phyloP scores from a whole-genome alignment of 2,888 invertebrate genomes.

The Phanerotoma sp. region DNA sequence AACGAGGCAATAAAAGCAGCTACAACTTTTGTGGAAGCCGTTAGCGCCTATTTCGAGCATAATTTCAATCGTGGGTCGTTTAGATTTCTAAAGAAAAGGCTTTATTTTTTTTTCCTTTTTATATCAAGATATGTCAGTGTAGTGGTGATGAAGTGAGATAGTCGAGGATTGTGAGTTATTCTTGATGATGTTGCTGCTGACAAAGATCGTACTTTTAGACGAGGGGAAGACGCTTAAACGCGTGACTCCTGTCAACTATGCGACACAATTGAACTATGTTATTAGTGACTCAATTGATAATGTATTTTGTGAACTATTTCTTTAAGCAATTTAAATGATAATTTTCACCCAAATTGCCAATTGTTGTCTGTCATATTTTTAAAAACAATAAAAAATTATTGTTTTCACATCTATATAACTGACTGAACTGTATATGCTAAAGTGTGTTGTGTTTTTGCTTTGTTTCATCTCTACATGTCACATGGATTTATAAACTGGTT shows the following conservation, averaged over 20 bases:
- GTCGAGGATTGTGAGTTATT: slow-evolving; percentile 12
- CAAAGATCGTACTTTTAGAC: slow-evolving; percentile 18
- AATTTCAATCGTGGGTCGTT: background rate
- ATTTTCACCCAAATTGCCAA: slow-evolving; percentile 29
- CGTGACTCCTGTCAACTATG: slow-evolving; percentile 34
- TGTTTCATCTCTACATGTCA: slow-evolving; percentile 31
- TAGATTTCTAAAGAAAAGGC: background rate
- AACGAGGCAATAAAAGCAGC: slow-evolving; percentile 8
- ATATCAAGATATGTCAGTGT: background rate
- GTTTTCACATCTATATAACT: too few relatives aligned
- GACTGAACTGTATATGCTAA: slow-evolving; percentile 32
- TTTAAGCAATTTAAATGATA: background rate
- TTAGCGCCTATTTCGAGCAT: slow-evolving; percentile 1
- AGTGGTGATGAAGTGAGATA: slow-evolving; percentile 3
- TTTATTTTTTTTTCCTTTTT: slow-evolving; percentile 2
- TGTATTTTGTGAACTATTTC: background rate
- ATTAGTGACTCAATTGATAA: slow-evolving; percentile 28
- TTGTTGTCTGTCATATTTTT: slow-evolving; percentile 23
- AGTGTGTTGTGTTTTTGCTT: slow-evolving; percentile 41
- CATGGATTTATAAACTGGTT: slow-evolving; percentile 33
- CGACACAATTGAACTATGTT: slow-evolving; percentile 28
- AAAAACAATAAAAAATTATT: too few relatives aligned
- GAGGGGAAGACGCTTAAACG: slow-evolving; percentile 30
- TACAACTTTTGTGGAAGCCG: slow-evolving; percentile 1
- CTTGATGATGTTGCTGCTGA: slow-evolving; percentile 34